Base-by-base conservation (phyloP, 2,797 vertebrate species). In the Ctenosaura bakeri region DNA sequence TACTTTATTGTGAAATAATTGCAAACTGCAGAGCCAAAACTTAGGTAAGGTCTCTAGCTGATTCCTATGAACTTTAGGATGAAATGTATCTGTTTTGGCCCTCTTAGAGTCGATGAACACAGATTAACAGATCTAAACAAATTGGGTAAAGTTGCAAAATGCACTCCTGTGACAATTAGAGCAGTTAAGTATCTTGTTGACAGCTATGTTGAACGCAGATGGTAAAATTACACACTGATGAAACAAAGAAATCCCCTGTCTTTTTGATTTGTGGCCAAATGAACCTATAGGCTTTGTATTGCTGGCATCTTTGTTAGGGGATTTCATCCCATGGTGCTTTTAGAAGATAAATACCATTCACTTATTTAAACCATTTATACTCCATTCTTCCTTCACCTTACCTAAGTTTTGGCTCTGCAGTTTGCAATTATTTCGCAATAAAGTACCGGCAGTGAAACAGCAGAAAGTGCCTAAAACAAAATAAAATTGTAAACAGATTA, bases 41-140 rank as follows among this genome's bases (percentile, higher is more conserved):
- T n/a, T n/a, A n/a, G n/a, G n/a, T n/a, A n/a, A n/a, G n/a, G 0
- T 0, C 90, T 89, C 86, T 91, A 90, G 91, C 88, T 13, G 3
- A 95, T 95, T 96, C 92, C 94, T 96, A 94, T 95, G 96, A 96
- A 96, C 93, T 59, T 91, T 90, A 93, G 94, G 94, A 95, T 95
- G 93, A 95, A 92, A 92, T 79, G 74, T 76, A 50, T 77, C 73
- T 88, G 90, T 90, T 83, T 91, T 92, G 93, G 42, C 38, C 62
- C 90, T 90, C 95, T 96, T 92, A 94, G 91, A 95, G 97, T 96
- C 96, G 95, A 97, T 86, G 93, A 95, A 93, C 94, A 91, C 92
- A 95, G 96, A 96, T 97, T 96, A 96, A 96, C 94, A 94, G 95
- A 97, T 96, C 95, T 94, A 97, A 97, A 97, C 96, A 97, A 96